Evolutionary conservation across 2,888 invertebrate genomes (phyloP), one percentile per base, ranked within the genome.

Genomic region (Apamea sordens): DNA sequence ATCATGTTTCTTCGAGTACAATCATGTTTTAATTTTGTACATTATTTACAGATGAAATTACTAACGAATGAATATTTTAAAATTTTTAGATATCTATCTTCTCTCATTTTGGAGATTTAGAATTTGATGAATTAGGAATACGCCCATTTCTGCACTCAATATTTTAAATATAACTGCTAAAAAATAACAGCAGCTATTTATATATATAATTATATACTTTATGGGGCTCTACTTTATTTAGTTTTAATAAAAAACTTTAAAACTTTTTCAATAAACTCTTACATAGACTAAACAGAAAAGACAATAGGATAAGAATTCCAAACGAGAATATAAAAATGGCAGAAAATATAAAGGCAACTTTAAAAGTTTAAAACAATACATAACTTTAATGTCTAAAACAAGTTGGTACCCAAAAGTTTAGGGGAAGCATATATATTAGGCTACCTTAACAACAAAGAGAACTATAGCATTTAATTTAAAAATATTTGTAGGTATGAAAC

Each of bases 41-140:
- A 96, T 91, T 96, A 95, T 96, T 94, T 96, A 96, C 95, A 96
- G 72, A 88, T 86, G 78, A 72, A 81, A 79, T 85, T 81, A 76
- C 77, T 87, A 84, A 85, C 78, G 73, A 84, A 80, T 84, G 47
- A 67, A 80, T 72, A 83, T 79, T 88, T 77, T 53, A 85, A 77
- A 78, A 70, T 70, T 64, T 76, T 77, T 61, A 61, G 28, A 80
- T 73, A 77, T 7, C 36, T 76, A 64, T 67, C 41, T 70, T 71
- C 56, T 65, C 64, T 59, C 63, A 74, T 63, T 59, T 80, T 68
- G 24, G 41, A 71, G 69, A 77, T 76, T 73, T 63, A 53, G 44
- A 73, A 67, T 36, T 72, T 73, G 32, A 36, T 83, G 59, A 71
- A 75, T 41, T 59, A 44, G 56, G 59, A 59, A 63, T 53, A 32